Conservation (phyloP, 2,113 vertebrate species). For the Eurystomus gularis region DNA sequence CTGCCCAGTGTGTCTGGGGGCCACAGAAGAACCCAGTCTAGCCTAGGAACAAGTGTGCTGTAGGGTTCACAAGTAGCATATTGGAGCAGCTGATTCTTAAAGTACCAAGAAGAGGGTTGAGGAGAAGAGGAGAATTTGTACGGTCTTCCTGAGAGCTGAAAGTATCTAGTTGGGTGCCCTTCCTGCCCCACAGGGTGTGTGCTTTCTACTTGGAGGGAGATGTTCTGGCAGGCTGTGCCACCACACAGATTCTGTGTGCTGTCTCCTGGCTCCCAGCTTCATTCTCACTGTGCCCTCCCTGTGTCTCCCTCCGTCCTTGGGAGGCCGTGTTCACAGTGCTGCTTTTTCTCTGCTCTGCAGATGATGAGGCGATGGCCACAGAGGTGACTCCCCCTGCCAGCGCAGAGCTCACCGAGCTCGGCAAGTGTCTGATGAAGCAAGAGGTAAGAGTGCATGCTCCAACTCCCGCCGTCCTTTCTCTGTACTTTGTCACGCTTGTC, state of each 20-base stretch:
- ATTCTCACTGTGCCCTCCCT: not conserved
- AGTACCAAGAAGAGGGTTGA: not conserved
- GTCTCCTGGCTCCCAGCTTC: not conserved
- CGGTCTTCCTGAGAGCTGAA: not conserved
- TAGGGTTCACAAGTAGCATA: not conserved
- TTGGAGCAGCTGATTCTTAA: not conserved
- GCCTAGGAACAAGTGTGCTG: not conserved
- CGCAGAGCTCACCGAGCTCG: conserved; percentile 88
- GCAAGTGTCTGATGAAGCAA: conserved; percentile 88
- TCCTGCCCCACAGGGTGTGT: not conserved
- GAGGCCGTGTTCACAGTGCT: not conserved
- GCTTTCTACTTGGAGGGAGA: not conserved
- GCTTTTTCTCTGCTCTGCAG: conserved; percentile 65
- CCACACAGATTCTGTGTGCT: not conserved
- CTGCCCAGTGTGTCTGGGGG: not conserved
- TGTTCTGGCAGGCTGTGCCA: not conserved
- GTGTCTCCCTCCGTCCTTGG: not conserved
- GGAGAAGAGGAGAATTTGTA: not conserved
- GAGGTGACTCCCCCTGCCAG: conserved; percentile 77
- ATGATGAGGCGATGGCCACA: conserved; percentile 91
- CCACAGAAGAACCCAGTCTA: not conserved
- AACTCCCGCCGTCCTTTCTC: not conserved
- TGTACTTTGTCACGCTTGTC: not conserved
- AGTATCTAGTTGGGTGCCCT: not conserved
- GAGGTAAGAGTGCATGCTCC: conserved; percentile 77